phyloP scores from a whole-genome alignment of 2,113 vertebrate genomes.

The Colius striatus region DNA sequence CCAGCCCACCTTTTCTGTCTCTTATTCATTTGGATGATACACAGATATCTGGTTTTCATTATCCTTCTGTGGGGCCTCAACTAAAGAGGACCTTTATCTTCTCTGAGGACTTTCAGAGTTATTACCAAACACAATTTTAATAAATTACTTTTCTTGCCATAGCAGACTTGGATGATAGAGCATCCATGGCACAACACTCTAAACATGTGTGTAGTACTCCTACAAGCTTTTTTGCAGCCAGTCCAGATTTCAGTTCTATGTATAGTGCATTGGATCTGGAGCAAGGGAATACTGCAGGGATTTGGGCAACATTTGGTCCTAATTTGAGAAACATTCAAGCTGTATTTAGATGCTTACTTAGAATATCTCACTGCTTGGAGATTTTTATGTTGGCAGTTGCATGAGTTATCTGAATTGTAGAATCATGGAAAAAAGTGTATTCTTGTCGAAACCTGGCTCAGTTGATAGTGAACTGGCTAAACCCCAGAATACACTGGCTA shows the following conservation, averaged over 20 bases:
- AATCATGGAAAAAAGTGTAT: background rate
- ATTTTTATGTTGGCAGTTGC: background rate
- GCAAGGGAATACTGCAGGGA: background rate
- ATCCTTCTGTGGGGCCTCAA: background rate
- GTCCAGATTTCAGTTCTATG: background rate
- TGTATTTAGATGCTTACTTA: background rate
- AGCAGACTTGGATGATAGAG: background rate
- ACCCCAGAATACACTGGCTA: background rate
- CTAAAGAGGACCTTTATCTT: background rate
- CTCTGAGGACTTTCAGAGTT: background rate
- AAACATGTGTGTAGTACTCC: background rate
- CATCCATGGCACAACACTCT: background rate
- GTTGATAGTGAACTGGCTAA: constrained; percentile 6
- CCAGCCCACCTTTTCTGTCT: background rate
- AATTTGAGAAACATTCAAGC: background rate
- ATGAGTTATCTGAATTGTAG: background rate
- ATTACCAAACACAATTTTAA: background rate
- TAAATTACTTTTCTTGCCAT: background rate
- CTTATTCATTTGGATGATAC: rapidly evolving
- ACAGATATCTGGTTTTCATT: background rate
- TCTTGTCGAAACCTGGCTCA: background rate
- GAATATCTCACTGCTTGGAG: background rate
- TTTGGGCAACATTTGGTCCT: background rate
- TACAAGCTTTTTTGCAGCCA: background rate
- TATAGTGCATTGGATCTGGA: background rate